These are phyloP conservation scores for Goniozus legneri DNA, from an alignment of 1,140 invertebrate species.

Conservation along the genomic window DNA sequence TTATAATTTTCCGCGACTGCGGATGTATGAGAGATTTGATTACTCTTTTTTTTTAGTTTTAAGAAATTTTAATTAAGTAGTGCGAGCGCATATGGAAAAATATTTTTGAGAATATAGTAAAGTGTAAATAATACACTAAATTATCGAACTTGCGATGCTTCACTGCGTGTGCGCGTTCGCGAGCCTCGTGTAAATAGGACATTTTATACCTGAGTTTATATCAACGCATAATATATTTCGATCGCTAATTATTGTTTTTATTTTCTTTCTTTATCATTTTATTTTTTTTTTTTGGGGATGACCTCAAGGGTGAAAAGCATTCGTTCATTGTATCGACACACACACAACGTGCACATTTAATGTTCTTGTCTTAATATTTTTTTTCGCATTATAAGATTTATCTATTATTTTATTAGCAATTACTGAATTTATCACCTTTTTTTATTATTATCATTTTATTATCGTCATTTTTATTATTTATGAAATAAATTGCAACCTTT, in stretches of 20 bases:
- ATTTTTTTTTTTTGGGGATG: no score
- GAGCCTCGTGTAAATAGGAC: constrained; percentile 5
- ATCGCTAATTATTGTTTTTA: neutral
- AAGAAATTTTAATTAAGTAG: no score
- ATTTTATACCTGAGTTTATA: constrained; percentile 15
- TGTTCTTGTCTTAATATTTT: neutral
- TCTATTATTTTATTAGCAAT: no score
- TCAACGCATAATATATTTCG: neutral
- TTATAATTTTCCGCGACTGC: no score
- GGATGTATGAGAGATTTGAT: no score
- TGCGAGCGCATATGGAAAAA: no score
- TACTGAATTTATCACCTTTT: neutral
- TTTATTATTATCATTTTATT: constrained; percentile 1
- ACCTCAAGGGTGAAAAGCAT: neutral
- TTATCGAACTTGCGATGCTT: neutral
- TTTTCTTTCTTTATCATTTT: neutral
- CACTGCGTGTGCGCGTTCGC: constrained; percentile 3
- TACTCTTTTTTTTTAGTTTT: no score
- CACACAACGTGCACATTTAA: neutral
- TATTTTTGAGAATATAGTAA: no score
- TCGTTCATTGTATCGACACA: neutral
- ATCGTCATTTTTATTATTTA: neutral
- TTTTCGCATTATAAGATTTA: neutral
- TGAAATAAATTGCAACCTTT: neutral
- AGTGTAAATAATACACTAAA: neutral